Percentiles rank a stretch among this genome's conserved stretches.
Evolutionary conservation across 2,888 invertebrate genomes (phyloP).

Genomic region (Parnassius apollo): DNA sequence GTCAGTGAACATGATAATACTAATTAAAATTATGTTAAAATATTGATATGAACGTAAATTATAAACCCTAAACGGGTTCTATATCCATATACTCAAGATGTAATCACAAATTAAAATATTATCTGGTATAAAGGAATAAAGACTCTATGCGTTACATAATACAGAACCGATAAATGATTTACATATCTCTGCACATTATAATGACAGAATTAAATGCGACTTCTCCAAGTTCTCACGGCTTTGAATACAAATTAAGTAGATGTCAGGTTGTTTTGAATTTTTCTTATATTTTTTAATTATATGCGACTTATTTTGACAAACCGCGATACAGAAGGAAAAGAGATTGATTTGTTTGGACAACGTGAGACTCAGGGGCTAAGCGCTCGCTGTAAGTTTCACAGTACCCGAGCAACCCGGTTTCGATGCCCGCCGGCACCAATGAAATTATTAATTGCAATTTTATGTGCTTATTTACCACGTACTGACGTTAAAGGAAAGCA

Average conservation of each 20-base stretch:
- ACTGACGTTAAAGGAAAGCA: too few relatives aligned
- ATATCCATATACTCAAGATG: constrained; percentile 11
- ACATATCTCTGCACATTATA: neutral
- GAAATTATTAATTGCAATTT: too few relatives aligned
- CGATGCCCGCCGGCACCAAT: too few relatives aligned
- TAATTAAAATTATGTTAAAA: constrained; percentile 1
- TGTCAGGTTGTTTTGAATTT: neutral
- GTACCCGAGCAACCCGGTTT: too few relatives aligned
- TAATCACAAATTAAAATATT: neutral
- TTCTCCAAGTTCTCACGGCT: constrained; percentile 26
- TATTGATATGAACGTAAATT: constrained; percentile 26
- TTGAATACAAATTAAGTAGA: constrained; percentile 25
- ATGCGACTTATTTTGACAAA: too few relatives aligned
- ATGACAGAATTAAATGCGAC: constrained; percentile 13
- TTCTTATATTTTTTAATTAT: too few relatives aligned
- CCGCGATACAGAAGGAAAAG: too few relatives aligned
- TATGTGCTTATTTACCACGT: too few relatives aligned
- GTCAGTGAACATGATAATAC: neutral
- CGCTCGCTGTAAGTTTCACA: too few relatives aligned
- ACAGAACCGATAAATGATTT: neutral
- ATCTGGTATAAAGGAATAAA: neutral
- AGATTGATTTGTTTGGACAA: too few relatives aligned
- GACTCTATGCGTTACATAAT: neutral
- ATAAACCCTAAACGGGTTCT: constrained; percentile 30
- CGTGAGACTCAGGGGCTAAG: too few relatives aligned